These are phyloP conservation scores for Amiota communis DNA, from an alignment of 2,888 invertebrate genomes.

Conservation along the genomic window DNA sequence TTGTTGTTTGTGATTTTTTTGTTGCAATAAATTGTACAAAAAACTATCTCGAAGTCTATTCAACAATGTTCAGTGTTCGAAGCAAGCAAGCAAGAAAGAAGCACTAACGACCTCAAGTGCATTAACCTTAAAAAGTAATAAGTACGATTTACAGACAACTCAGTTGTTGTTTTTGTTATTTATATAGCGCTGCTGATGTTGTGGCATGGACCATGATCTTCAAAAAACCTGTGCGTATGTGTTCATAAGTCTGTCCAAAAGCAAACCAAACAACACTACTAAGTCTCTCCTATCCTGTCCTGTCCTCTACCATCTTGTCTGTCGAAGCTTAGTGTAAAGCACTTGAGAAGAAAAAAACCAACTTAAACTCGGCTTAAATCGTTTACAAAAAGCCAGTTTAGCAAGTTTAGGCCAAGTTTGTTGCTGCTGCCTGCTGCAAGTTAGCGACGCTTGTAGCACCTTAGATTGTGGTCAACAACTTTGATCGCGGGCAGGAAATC, in stretches of 20 bases:
- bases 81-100: conserved; percentile 44
- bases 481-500: conserved; percentile 19
- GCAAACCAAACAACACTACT: too few species aligned
- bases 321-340: neutral
- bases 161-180: conserved; percentile 41
- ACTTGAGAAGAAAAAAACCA: conserved; percentile 9
- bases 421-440: conserved; percentile 33
- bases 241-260: neutral
- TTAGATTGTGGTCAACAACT: conserved; percentile 44
- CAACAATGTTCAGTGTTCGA: too few species aligned
- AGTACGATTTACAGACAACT: conserved; percentile 51
- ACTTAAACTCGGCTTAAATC: conserved; percentile 24
- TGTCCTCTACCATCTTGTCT: neutral
- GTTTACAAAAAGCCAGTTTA: conserved; percentile 58
- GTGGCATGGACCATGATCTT: conserved; percentile 62
- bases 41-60: too few species aligned
- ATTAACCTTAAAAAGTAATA: conserved; percentile 64
- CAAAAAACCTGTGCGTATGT: conserved; percentile 52
- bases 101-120: conserved; percentile 68
- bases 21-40: neutral
- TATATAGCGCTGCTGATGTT: conserved; percentile 5
- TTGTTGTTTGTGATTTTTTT: conserved; percentile 10
- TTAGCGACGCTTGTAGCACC: conserved; percentile 40
- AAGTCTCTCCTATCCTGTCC: neutral
- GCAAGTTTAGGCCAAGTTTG: conserved; percentile 55